A percentile compares a stretch with the other conserved stretches of the same genome.
phyloP scores from a whole-genome alignment of 2,113 vertebrate genomes.

The Muscicapa adusta region DNA sequence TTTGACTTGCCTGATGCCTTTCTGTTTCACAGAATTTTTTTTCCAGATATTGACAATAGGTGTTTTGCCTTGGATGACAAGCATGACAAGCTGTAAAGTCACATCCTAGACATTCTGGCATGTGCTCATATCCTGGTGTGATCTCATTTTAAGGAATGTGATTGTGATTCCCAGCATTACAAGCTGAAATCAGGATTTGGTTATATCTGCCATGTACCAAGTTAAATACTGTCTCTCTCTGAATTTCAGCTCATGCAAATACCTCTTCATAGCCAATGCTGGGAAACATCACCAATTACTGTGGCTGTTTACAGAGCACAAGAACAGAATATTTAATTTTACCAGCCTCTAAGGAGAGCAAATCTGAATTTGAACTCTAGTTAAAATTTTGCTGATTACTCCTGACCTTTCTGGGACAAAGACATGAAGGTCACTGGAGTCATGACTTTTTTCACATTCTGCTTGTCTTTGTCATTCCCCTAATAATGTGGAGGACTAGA shows the following conservation, averaged over 20 bases:
- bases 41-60: not conserved
- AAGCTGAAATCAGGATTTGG: not conserved
- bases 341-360: slow-evolving; percentile 3
- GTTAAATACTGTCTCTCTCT: not conserved
- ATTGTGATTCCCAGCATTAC: not conserved
- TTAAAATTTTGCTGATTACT: slow-evolving; percentile 72
- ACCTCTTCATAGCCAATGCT: not conserved
- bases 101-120: not conserved
- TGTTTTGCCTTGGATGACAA: not conserved
- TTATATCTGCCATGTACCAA: not conserved
- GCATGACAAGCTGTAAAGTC: not conserved
- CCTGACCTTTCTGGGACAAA: slow-evolving; percentile 55
- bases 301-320: slow-evolving; percentile 16
- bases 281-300: slow-evolving; percentile 28
- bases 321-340: slow-evolving; percentile 56
- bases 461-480: slow-evolving; percentile 54
- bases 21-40: not conserved
- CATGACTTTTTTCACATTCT: slow-evolving; percentile 58
- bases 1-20: not conserved
- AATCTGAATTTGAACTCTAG: slow-evolving; percentile 54
- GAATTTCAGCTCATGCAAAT: slow-evolving; percentile 2
- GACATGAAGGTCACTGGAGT: slow-evolving; percentile 58
- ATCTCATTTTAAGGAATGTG: slow-evolving; percentile 8
- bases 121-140: not conserved
- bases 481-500: slow-evolving; percentile 57